Percentiles rank a stretch among this genome's conserved stretches.
These are phyloP conservation scores for Porites rus DNA, from an alignment of 92 coral and sea anemone genomes.

Conservation along the genomic window DNA sequence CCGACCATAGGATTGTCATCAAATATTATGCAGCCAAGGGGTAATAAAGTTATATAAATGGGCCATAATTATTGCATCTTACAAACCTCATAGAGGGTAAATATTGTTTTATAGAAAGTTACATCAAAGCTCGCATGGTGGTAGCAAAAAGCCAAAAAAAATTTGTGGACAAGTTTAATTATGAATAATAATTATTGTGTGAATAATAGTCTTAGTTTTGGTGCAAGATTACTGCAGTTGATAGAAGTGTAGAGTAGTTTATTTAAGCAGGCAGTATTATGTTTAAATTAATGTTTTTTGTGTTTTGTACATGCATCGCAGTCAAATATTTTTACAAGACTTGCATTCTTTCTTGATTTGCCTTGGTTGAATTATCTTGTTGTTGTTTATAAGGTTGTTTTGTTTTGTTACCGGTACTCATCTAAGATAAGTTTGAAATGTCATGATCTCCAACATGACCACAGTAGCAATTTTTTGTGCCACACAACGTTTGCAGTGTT, in stretches of 20 bases:
- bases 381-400: background rate
- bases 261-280: background rate
- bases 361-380: background rate
- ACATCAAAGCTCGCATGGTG: background rate
- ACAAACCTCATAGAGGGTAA: constrained; percentile 22
- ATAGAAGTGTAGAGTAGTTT: background rate
- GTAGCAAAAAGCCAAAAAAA: background rate
- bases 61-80: background rate
- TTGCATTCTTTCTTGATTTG: no score
- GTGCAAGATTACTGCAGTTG: background rate
- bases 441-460: background rate
- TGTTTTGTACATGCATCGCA: background rate
- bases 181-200: background rate
- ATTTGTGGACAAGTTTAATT: constrained; percentile 2
- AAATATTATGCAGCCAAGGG: background rate
- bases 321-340: background rate
- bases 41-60: background rate
- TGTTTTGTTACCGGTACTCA: no score
- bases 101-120: background rate
- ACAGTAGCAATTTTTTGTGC: background rate
- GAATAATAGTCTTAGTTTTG: background rate
- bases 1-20: background rate
- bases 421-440: no score
- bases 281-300: background rate
- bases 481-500: no score